These are phyloP conservation scores for Amphipyra berbera DNA, from an alignment of 2,888 invertebrate species.

Conservation along the genomic window DNA sequence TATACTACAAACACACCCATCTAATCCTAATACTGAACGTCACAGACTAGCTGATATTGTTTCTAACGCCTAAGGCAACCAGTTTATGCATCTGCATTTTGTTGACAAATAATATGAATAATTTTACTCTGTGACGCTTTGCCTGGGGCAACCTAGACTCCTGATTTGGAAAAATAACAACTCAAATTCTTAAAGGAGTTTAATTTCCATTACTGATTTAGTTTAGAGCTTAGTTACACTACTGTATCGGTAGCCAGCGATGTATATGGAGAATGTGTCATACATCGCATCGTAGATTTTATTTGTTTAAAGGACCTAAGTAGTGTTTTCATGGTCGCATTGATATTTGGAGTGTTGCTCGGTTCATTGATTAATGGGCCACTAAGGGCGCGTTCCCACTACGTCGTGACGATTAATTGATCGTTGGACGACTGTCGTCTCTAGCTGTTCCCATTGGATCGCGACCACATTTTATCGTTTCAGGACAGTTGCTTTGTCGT, in stretches of 20 bases:
- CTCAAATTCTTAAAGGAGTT: not conserved
- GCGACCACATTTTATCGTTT: too few species aligned
- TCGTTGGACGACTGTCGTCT: too few species aligned
- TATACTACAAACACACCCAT: constrained; percentile 63
- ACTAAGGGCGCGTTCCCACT: too few species aligned
- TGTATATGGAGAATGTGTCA: constrained; percentile 8
- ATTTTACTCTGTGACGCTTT: constrained; percentile 42
- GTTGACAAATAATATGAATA: constrained; percentile 16
- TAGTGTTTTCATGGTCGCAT: constrained; percentile 17
- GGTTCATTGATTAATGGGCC: constrained; percentile 26
- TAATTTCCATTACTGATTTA: constrained; percentile 5
- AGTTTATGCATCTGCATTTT: constrained; percentile 24
- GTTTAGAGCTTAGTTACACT: not conserved
- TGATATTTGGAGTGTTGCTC: constrained; percentile 42
- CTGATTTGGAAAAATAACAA: constrained; percentile 10
- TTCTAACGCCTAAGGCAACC: constrained; percentile 25
- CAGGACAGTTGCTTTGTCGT: too few species aligned
- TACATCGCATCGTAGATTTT: constrained; percentile 5
- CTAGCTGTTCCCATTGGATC: too few species aligned
- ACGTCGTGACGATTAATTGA: too few species aligned
- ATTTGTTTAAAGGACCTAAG: not conserved
- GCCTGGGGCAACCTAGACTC: constrained; percentile 2
- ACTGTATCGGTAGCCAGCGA: constrained; percentile 1
- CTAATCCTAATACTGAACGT: constrained; percentile 15
- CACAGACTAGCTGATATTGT: constrained; percentile 51